Evolutionary conservation across 2,113 vertebrate species (phyloP).

Genomic region (Brevimyrus niger): DNA sequence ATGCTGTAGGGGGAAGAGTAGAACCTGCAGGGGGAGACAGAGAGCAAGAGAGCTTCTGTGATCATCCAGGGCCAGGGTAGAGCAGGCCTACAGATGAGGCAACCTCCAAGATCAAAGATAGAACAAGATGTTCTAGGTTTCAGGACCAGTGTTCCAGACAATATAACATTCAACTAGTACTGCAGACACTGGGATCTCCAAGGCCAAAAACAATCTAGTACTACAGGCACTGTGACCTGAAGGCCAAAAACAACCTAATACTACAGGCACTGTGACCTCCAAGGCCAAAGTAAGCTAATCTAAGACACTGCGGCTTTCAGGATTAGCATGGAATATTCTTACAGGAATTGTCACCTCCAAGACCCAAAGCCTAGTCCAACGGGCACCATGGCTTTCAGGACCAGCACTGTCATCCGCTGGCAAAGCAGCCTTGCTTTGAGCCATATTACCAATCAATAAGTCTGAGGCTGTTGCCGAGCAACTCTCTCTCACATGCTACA

Average conservation of each 20-base stretch:
- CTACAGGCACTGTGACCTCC: neutral
- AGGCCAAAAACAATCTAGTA: neutral
- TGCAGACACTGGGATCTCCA: neutral
- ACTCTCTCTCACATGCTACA: neutral
- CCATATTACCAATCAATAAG: neutral
- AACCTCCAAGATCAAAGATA: neutral
- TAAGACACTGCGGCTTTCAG: neutral
- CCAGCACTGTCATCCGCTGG: neutral
- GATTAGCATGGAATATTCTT: neutral
- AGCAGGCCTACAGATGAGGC: neutral
- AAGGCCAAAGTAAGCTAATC: neutral
- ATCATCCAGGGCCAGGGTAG: neutral
- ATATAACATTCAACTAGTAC: neutral
- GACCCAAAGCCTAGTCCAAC: neutral
- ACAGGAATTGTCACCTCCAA: neutral
- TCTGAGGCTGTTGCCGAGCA: neutral
- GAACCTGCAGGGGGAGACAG: slow-evolving; percentile 69
- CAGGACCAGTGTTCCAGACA: neutral
- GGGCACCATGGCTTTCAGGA: neutral
- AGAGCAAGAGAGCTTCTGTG: neutral
- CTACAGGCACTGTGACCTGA: neutral
- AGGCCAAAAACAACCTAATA: neutral
- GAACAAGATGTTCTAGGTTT: neutral
- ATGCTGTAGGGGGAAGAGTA: slow-evolving; percentile 98
- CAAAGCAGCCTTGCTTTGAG: neutral